Conservation (phyloP, 2,888 invertebrate genomes). For the Tortricodes alternella region DNA sequence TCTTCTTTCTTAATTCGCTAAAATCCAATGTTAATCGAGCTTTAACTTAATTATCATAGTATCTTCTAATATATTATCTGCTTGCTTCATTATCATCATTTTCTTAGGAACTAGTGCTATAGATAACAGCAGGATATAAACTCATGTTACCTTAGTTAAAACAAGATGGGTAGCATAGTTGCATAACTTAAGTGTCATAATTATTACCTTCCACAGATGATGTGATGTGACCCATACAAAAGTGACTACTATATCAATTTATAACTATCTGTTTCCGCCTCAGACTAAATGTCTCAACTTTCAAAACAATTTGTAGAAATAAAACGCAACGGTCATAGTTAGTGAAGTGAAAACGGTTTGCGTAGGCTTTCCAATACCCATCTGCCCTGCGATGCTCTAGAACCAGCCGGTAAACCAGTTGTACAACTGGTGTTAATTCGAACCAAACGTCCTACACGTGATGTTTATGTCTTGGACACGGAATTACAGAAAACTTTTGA, state of each 20-base stretch:
- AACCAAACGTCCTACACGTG: slow-evolving; percentile 28
- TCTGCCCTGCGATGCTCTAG: slow-evolving; percentile 42
- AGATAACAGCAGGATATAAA: too few species aligned
- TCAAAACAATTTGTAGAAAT: slow-evolving; percentile 16
- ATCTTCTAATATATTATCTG: too few species aligned
- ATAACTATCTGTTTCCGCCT: neutral
- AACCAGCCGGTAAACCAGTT: slow-evolving; percentile 43
- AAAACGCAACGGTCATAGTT: slow-evolving; percentile 28
- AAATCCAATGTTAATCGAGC: too few species aligned
- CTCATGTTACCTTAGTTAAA: too few species aligned
- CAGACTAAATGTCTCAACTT: neutral
- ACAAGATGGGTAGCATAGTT: neutral
- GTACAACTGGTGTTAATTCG: slow-evolving; percentile 35
- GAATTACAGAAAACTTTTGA: slow-evolving; percentile 5
- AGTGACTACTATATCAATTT: neutral
- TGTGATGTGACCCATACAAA: too few species aligned
- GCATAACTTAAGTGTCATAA: neutral
- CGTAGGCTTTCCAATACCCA: slow-evolving; percentile 49
- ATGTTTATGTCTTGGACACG: slow-evolving; percentile 1
- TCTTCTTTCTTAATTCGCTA: too few species aligned
- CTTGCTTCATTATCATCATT: too few species aligned
- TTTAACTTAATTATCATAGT: too few species aligned
- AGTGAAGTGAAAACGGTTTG: slow-evolving; percentile 46
- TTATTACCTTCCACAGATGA: too few species aligned
- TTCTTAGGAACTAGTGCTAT: too few species aligned